Percentiles rank a stretch among this genome's conserved stretches.
phyloP scores from a whole-genome alignment of 2,888 invertebrate species.

The Rhimphoctona megacephalus region DNA sequence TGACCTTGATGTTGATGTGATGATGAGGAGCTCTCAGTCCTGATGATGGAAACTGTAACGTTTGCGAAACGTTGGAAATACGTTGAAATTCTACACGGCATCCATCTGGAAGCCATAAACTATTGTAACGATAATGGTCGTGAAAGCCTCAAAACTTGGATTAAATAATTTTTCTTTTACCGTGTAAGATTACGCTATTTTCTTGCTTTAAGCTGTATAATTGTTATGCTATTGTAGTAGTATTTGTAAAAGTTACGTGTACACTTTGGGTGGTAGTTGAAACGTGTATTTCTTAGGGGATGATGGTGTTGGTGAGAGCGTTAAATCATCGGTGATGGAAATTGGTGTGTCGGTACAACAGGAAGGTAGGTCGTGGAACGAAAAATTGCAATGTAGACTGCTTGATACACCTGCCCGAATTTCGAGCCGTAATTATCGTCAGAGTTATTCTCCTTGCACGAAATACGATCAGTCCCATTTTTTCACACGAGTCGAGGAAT shows the following conservation, averaged over 20 bases:
- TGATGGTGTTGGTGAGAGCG: conserved; percentile 56
- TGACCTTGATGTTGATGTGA: no score
- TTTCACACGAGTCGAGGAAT: conserved; percentile 50
- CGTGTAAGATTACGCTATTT: background rate
- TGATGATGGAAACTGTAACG: no score
- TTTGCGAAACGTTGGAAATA: no score
- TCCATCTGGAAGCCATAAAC: no score
- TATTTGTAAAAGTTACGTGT: conserved; percentile 6
- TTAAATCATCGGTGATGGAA: conserved; percentile 60
- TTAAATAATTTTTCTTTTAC: no score
- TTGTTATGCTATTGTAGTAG: background rate
- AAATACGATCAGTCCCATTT: conserved; percentile 34
- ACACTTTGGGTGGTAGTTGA: conserved; percentile 68
- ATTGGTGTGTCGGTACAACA: conserved; percentile 27
- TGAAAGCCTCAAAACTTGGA: no score
- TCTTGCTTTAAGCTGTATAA: background rate
- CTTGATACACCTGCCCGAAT: conserved; percentile 36
- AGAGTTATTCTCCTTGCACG: conserved; percentile 49
- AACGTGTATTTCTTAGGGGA: conserved; percentile 73
- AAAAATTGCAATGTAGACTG: conserved; percentile 55
- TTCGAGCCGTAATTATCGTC: conserved; percentile 45
- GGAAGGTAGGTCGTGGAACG: conserved; percentile 71
- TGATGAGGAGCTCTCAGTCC: no score
- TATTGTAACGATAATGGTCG: no score
- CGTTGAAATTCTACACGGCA: no score